phyloP scores from a whole-genome alignment of 2,888 invertebrate genomes.

The Dynastes maya region DNA sequence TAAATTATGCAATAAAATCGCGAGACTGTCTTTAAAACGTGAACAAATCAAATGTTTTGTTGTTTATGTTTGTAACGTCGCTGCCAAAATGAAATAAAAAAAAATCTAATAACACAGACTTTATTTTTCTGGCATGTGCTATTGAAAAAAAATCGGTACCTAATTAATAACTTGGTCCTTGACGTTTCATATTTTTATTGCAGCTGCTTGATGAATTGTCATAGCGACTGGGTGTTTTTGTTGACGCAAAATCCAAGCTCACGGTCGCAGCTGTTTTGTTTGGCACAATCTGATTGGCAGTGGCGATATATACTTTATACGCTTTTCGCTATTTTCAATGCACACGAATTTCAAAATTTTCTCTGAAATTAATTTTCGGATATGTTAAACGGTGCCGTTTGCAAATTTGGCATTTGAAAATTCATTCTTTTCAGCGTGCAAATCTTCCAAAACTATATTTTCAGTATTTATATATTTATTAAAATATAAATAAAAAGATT shows the following conservation, averaged over 20 bases:
- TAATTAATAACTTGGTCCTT: not conserved
- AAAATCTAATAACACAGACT: not conserved
- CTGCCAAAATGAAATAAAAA: not conserved
- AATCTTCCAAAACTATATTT: too few relatives aligned
- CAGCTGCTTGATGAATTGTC: not conserved
- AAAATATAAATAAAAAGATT: too few relatives aligned
- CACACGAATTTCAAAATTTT: not conserved
- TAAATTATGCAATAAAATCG: slow-evolving; percentile 4
- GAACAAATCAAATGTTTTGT: not conserved
- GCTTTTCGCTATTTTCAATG: slow-evolving; percentile 1
- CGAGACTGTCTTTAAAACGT: slow-evolving; percentile 5
- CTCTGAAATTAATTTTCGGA: not conserved
- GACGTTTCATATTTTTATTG: slow-evolving; percentile 1
- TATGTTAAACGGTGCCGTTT: not conserved
- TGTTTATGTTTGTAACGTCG: not conserved
- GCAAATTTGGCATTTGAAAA: not conserved
- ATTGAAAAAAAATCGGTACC: not conserved
- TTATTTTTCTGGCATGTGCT: not conserved
- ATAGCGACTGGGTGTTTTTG: not conserved
- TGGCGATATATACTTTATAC: not conserved
- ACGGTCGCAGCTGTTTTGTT: slow-evolving; percentile 23
- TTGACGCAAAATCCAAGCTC: slow-evolving; percentile 7
- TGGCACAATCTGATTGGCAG: slow-evolving; percentile 23
- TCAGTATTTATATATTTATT: too few relatives aligned
- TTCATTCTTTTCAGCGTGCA: not conserved